Evolutionary conservation across 2,113 vertebrate species (phyloP), one percentile per base, ranked within the genome.

Genomic region (Oostethus manadensis): DNA sequence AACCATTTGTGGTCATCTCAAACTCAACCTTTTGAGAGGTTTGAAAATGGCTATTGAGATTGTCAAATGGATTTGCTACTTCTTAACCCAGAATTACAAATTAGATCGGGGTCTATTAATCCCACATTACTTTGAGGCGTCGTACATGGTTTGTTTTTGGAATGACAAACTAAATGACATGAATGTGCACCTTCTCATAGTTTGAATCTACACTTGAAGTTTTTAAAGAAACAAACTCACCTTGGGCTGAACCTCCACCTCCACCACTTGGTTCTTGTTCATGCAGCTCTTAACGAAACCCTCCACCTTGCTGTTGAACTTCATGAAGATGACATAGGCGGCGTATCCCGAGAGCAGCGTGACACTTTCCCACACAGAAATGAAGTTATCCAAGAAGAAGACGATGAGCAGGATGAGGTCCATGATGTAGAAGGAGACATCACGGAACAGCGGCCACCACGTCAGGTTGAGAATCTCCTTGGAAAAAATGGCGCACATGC

Each of bases 401-500:
- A 93, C 81, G 63, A 99, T 99, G 61, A 99, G 92, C 89, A 99
- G 88, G 86, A 97, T 91, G 87, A 99, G 91, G 87, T 92, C 96
- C 78, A 98, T 0, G 45, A 97, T 99, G 89, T 99, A 99, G 88
- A 99, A 99, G 71, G 93, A 93, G 70, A 98, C 94, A 68, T 98
- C 96, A 35, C 96, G 91, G 86, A 99, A 98, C 22, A 98, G 94
- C 0, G 96, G 96, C 96, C 96, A 99, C 96, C 96, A 99, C 0
- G 96, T 99, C 45, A 99, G 85, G 85, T 96, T 94, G 73, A 99
- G 89, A 78, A 98, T 95, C 86, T 99, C 94, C 84, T 88, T 95
- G 67, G 96, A 99, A 90, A 99, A 99, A 65, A 98, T 90, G 79
- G 95, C 96, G 62, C 96, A 99, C 96, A 99, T 99, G 72, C 96